phyloP scores from a whole-genome alignment of 2,888 invertebrate species.

The Polydrusus tereticollis region DNA sequence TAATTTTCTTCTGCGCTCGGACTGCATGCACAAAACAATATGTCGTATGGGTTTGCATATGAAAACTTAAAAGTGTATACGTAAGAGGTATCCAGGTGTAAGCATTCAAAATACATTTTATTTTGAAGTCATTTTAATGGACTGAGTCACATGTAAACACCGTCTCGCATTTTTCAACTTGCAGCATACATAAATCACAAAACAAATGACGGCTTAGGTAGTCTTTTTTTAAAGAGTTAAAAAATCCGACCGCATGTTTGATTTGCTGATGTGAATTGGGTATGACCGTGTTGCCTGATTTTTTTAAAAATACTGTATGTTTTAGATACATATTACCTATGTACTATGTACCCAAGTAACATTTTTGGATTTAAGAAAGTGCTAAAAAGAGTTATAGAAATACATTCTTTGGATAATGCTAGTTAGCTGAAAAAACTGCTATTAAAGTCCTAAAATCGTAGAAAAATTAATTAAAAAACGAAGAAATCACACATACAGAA shows the following conservation, averaged over 20 bases:
- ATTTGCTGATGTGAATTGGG: background rate
- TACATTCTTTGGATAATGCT: too few species aligned
- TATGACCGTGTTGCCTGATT: too few species aligned
- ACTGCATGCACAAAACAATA: background rate
- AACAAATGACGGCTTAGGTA: conserved; percentile 1
- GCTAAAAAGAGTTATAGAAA: too few species aligned
- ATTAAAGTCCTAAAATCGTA: too few species aligned
- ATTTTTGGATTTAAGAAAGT: too few species aligned
- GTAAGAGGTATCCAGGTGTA: conserved; percentile 7
- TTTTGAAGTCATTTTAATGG: conserved; percentile 3
- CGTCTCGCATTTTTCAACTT: conserved; percentile 3
- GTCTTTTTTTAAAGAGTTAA: background rate
- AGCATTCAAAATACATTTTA: conserved; percentile 12
- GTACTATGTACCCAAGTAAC: too few species aligned
- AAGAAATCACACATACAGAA: too few species aligned
- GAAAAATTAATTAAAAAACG: too few species aligned
- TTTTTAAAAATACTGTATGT: too few species aligned
- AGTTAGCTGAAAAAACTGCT: too few species aligned
- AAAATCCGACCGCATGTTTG: background rate
- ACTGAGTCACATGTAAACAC: conserved; percentile 10
- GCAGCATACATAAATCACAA: conserved; percentile 4
- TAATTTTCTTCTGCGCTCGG: background rate
- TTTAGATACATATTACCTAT: too few species aligned
- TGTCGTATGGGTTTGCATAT: background rate
- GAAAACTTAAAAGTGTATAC: background rate